A percentile compares a stretch with the other conserved stretches of the same genome.
Evolutionary conservation across 1,140 invertebrate species (phyloP).

Genomic region (Eurosta solidaginis): DNA sequence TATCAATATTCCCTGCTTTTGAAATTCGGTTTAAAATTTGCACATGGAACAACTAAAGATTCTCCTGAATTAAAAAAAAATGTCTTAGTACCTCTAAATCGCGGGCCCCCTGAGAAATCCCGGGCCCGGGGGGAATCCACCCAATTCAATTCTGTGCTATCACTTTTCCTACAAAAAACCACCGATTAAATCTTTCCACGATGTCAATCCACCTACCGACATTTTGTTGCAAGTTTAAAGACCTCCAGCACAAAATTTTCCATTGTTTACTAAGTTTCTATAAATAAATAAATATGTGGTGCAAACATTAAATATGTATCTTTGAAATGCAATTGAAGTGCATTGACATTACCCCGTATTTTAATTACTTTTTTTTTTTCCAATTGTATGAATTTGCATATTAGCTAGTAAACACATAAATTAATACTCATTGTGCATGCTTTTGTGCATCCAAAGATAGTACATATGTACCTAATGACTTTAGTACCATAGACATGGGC

Average conservation of each 20-base stretch:
- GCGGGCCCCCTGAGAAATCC: too few relatives aligned
- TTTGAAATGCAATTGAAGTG: conserved; percentile 13
- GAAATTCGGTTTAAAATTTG: too few relatives aligned
- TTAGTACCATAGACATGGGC: background rate
- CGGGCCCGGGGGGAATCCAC: too few relatives aligned
- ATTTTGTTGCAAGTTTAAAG: background rate
- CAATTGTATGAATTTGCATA: conserved; percentile 1
- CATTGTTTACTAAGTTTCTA: conserved; percentile 19
- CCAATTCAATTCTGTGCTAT: background rate
- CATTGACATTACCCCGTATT: conserved; percentile 3
- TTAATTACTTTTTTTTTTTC: background rate
- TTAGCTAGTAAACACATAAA: background rate
- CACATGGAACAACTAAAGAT: too few relatives aligned
- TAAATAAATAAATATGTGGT: background rate
- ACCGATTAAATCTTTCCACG: background rate
- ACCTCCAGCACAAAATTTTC: conserved; percentile 16
- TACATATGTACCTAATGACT: background rate
- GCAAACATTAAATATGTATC: background rate
- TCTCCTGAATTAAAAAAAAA: too few relatives aligned
- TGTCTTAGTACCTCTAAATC: too few relatives aligned
- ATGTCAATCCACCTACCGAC: conserved; percentile 11
- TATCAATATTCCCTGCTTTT: too few relatives aligned
- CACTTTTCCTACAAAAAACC: background rate
- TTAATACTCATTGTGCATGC: background rate
- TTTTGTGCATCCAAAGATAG: background rate